These are phyloP conservation scores for Dione vanillae DNA, from an alignment of 2,888 invertebrate species.

Conservation along the genomic window DNA sequence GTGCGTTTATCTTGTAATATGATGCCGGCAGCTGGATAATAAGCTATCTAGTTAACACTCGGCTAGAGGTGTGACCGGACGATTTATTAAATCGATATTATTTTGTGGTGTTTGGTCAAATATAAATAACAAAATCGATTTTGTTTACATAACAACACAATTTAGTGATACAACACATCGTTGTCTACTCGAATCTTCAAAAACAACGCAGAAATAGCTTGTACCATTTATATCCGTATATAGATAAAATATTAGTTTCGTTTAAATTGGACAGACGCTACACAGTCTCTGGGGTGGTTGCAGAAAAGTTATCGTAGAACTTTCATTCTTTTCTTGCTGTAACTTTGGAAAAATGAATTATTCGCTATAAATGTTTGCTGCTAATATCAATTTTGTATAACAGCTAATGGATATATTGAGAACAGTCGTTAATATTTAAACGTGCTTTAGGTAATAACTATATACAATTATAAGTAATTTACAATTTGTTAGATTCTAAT, in stretches of 20 bases:
- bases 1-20: conserved; percentile 7
- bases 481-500: no score
- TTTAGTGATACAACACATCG: no score
- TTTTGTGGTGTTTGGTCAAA: not conserved
- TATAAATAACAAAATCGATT: no score
- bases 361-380: not conserved
- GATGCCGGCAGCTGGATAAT: conserved; percentile 3
- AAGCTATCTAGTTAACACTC: conserved; percentile 10
- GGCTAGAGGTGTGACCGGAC: not conserved
- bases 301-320: not conserved
- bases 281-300: not conserved
- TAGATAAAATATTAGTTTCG: conserved; percentile 9
- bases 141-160: no score
- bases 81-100: conserved; percentile 3
- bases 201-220: not conserved
- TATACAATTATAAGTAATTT: no score
- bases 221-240: conserved; percentile 9
- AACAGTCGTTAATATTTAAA: no score
- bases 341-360: conserved; percentile 12
- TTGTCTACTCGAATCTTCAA: no score
- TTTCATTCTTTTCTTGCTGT: not conserved
- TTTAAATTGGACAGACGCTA: conserved; percentile 17
- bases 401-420: not conserved
- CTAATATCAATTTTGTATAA: conserved; percentile 2
- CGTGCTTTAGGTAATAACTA: no score